Evolutionary conservation across 1,140 invertebrate species (phyloP), one percentile per base, ranked within the genome.

Genomic region (Agrypnia vestita): DNA sequence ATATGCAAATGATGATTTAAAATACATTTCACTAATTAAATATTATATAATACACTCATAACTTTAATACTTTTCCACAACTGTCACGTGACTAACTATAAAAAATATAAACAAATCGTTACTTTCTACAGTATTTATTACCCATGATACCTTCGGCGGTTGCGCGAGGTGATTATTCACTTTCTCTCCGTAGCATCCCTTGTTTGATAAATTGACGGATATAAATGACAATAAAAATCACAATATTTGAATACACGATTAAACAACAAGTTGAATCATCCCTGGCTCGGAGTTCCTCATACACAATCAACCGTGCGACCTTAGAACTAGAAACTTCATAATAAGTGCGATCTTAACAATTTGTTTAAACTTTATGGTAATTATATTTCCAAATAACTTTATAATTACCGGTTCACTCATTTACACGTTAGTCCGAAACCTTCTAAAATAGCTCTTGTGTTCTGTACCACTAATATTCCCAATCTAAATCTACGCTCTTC

Each of bases 321-420:
- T 80, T 82, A 79, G 13, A 77, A 10, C 77, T 82, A 82, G 55
- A 76, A 64, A 80, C 69, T 72, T 82, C 62, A 43, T 82, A 64
- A 76, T 80, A 51, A 51, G 81, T 82, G 81, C 78, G 69, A 64
- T 73, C 81, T 82, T 82, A 82, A 79, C 76, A 82, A 82, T 69
- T 79, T 78, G 76, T 78, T 69, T 78, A 78, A 78, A 15, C 19
- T 13, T 78, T 78, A 76, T 62, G n/a, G 21, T 69, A 69, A 69
- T 69, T 35, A 47, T 69, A 46, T 47, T 69, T 46, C n/a, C 44
- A 69, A 69, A 47, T 62, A 59, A 76, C 53, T 75, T 35, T 71
- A 71, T 71, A 17, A 75, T 75, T 73, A 73, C 35, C 10, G 53
- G 11, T 59, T 75, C 72, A 43, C 19, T 43, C 21, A 21, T 19